A percentile compares a stretch with the other conserved stretches of the same genome.
These are phyloP conservation scores for Paelopatides confundens DNA, from an alignment of 53 echinoderm and acorn worm genomes.

Conservation along the genomic window DNA sequence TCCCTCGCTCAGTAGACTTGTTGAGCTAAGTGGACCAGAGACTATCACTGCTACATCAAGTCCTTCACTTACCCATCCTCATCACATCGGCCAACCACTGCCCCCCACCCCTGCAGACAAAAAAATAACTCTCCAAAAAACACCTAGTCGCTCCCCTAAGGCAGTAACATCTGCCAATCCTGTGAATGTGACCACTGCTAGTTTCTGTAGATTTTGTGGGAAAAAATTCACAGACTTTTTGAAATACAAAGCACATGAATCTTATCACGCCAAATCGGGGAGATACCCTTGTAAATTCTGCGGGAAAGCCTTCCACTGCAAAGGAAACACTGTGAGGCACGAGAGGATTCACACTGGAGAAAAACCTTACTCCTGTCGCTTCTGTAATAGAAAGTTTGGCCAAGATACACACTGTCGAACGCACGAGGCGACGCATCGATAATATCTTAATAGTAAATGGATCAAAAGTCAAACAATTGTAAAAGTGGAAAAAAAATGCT, in stretches of 20 bases:
- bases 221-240: slow-evolving; percentile 9
- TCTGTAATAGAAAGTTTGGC: background rate
- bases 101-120: background rate
- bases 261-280: slow-evolving; percentile 22
- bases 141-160: background rate
- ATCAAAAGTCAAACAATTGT: too few relatives aligned
- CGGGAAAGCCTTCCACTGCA: slow-evolving; percentile 29
- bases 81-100: background rate
- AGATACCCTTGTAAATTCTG: slow-evolving; percentile 35
- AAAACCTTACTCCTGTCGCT: background rate
- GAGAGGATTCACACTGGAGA: slow-evolving; percentile 29
- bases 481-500: too few relatives aligned
- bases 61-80: background rate
- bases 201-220: background rate
- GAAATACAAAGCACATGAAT: slow-evolving; percentile 12
- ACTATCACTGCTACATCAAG: background rate
- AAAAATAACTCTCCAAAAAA: background rate
- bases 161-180: background rate
- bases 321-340: background rate
- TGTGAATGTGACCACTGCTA: background rate
- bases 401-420: background rate
- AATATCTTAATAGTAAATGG: too few relatives aligned
- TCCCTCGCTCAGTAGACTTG: background rate
- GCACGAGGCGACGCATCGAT: slow-evolving; percentile 9
- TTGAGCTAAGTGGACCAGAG: background rate